phyloP scores from a whole-genome alignment of 2,113 vertebrate genomes.

The Syngnathus scovelli region DNA sequence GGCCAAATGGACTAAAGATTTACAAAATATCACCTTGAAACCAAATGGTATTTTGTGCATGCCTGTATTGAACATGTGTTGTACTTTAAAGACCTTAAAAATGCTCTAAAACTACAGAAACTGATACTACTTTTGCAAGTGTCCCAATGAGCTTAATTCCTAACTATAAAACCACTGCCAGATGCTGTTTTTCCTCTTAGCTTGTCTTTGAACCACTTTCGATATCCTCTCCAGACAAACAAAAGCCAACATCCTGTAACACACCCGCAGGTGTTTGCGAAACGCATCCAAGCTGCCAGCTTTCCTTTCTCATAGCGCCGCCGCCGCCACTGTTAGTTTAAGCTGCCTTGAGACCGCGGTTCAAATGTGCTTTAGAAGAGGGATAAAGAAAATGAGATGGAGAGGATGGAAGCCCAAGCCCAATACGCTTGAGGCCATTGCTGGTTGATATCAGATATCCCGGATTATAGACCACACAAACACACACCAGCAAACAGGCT shows the following conservation, averaged over 20 bases:
- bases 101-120: too few relatives aligned
- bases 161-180: conserved; percentile 15
- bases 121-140: too few relatives aligned
- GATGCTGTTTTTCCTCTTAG: conserved; percentile 19
- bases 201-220: conserved; percentile 5
- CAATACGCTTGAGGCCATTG: neutral
- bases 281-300: conserved; percentile 30
- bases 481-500: neutral
- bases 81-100: too few relatives aligned
- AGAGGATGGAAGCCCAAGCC: conserved; percentile 16
- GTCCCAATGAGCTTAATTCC: neutral
- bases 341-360: neutral
- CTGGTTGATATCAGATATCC: neutral
- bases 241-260: conserved; percentile 11
- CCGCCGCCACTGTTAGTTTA: conserved; percentile 19
- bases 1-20: neutral
- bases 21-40: neutral
- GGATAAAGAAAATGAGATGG: neutral
- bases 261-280: conserved; percentile 42
- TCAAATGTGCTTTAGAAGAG: conserved; percentile 9
- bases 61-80: too few relatives aligned
- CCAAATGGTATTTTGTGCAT: too few relatives aligned
- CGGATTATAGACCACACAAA: neutral
- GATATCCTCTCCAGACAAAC: conserved; percentile 23
- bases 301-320: conserved; percentile 11